Conservation (phyloP, 2,888 invertebrate genomes). For the Orthonevra nobilis region DNA sequence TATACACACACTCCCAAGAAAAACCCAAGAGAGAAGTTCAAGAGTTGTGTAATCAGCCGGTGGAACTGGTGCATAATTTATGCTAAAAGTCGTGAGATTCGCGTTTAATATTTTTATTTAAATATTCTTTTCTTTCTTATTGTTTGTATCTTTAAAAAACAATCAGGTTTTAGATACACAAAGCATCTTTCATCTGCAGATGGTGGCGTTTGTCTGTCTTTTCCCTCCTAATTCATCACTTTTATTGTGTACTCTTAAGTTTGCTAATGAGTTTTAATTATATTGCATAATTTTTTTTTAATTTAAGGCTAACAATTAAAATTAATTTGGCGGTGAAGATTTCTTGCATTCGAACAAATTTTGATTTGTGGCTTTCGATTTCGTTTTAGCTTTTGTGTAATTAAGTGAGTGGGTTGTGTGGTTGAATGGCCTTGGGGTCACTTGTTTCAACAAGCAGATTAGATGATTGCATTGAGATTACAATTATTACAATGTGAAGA, state of each 20-base stretch:
- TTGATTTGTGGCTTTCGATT: constrained; percentile 3
- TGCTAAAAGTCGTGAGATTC: constrained; percentile 34
- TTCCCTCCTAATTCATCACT: constrained; percentile 45
- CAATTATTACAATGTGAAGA: constrained; percentile 34
- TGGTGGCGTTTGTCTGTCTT: constrained; percentile 32
- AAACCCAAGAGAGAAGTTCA: constrained; percentile 28
- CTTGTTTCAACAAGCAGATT: constrained; percentile 32
- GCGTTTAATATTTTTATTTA: not conserved
- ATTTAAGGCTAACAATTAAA: constrained; percentile 19
- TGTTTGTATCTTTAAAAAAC: constrained; percentile 11
- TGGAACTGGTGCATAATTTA: constrained; percentile 49
- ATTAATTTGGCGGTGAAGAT: not conserved
- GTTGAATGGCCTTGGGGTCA: constrained; percentile 12
- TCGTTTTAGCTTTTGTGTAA: not conserved
- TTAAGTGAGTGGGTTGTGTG: constrained; percentile 24
- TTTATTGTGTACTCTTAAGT: constrained; percentile 9
- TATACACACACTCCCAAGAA: not conserved
- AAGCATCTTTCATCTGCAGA: no score
- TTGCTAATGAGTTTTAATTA: constrained; percentile 15
- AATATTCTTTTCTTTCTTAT: not conserved
- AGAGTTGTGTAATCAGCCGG: constrained; percentile 50
- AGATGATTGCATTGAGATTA: constrained; percentile 39
- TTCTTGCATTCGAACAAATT: not conserved
- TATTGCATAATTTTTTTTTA: constrained; percentile 24
- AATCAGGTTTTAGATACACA: constrained; percentile 4